Base-by-base conservation (phyloP, 2,888 invertebrate genomes). In the Dasypolia templi region DNA sequence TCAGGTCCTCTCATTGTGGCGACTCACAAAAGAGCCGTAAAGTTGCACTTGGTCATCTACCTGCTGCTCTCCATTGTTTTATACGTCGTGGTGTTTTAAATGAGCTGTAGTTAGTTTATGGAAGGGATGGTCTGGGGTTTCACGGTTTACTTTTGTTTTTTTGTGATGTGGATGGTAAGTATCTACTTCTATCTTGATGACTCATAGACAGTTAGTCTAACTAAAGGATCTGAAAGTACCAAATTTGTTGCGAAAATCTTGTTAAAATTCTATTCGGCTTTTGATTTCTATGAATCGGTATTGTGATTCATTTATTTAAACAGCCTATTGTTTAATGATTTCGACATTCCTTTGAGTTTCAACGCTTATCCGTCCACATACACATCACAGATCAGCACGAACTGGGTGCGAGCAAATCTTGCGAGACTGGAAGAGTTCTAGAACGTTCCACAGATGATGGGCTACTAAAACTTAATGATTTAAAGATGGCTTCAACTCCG, bases 21-120 rank as follows among this genome's bases (percentile, higher is more conserved):
- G 83, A 72, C 73, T 77, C 87, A 92, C 92, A 92, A 92, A n/a
- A 89, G 83, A 78, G 69, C 87, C 86, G 86, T 92, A 92, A 92
- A 92, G 84, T 86, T 84, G 88, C 90, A 91, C 91, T 91, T 90
- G 91, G 88, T 76, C 76, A 77, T 75, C 77, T 86, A 82, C 88
- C 88, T 89, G 89, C 81, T 59, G 29, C 14, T 44, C 68, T 61
- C 75, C 80, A 82, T 87, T 87, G 84, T 87, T 74, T 85, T 79
- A 69, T 7, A 58, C 49, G 4, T 70, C 62, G 65, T 83, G 77
- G 78, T 81, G 64, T 77, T 86, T 85, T 81, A 79, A 81, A 83
- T 79, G 82, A 78, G 82, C 68, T 44, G 55, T 26, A 32, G 51
- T 56, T 56, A 68, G 35, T 61, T 63, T 63, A 49, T 65, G 51